phyloP scores from a whole-genome alignment of 1,140 invertebrate genomes.

The Drosophila bipectinata region DNA sequence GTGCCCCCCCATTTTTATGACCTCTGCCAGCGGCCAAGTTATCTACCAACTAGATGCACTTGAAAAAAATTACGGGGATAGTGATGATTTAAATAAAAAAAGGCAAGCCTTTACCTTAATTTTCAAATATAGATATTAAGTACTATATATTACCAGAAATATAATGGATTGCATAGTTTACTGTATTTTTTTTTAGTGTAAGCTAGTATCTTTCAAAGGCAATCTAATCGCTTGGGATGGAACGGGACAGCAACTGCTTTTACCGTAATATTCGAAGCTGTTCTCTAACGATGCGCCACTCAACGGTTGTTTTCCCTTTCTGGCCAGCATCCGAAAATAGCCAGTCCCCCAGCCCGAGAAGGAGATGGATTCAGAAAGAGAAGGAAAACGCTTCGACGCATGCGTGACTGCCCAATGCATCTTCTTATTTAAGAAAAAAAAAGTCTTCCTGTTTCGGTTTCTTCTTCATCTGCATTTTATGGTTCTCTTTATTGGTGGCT shows the following conservation, averaged over 20 bases:
- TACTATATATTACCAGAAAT: too few relatives aligned
- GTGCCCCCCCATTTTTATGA: slow-evolving; percentile 38
- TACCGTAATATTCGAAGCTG: slow-evolving; percentile 62
- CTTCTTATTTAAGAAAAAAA: slow-evolving; percentile 24
- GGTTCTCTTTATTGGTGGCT: slow-evolving; percentile 18
- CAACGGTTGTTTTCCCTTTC: slow-evolving; percentile 84
- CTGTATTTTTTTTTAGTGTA: slow-evolving; percentile 2
- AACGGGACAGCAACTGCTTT: slow-evolving; percentile 33
- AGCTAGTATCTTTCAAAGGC: slow-evolving; percentile 64
- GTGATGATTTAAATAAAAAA: not conserved
- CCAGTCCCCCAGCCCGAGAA: slow-evolving; percentile 14
- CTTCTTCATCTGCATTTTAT: slow-evolving; percentile 36
- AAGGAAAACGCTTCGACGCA: slow-evolving; percentile 26
- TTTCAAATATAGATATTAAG: too few relatives aligned
- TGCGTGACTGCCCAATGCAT: slow-evolving; percentile 68
- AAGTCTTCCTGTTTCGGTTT: slow-evolving; percentile 75
- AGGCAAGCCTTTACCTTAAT: too few relatives aligned
- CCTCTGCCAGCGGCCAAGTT: slow-evolving; percentile 44
- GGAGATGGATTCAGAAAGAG: not conserved
- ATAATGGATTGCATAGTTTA: too few relatives aligned
- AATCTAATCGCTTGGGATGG: slow-evolving; percentile 65
- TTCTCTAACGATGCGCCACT: slow-evolving; percentile 65
- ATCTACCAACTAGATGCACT: slow-evolving; percentile 29
- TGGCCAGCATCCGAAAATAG: slow-evolving; percentile 78
- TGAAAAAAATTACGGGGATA: not conserved